Base-by-base conservation (phyloP, 2,113 vertebrate species). In the Tragelaphus scriptus region DNA sequence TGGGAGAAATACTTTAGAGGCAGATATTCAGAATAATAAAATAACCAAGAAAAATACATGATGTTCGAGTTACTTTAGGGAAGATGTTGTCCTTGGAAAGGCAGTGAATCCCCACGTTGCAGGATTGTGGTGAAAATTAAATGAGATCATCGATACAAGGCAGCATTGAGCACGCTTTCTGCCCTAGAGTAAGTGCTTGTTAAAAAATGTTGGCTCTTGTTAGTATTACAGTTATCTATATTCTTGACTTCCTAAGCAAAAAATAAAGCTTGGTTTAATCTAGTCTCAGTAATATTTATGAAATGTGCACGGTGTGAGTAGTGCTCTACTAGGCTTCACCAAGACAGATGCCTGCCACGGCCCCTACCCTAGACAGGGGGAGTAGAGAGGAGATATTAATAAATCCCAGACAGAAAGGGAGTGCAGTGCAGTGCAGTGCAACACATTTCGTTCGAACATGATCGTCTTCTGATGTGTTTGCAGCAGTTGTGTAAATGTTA, bases 401-500 rank as follows among this genome's bases (percentile, higher is more conserved):
- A 32, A 92, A 49, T 58, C 86, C 0, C 6, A 88, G 71, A 58
- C 93, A 59, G 95, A 68, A 53, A 9, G 21, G 25, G 79, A 95
- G 80, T 10, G 0, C 59, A 19, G 80, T 23, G 1, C n/a, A 3
- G 32, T 11, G 0, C 28, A 58, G 7, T 3, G 85, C 85, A 68
- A 30, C 88, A 58, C 88, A 40, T 80, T 89, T 93, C 63, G 23
- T 97, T 53, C 65, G 86, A 97, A 94, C 80, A 9, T 92, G 71
- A 90, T 90, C 84, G 71, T 92, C 96, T 96, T 97, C 86, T 95
- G 26, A 96, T 97, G 91, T 30, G n/a, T 97, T 98, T 97, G 82
- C 47, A 89, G 88, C 44, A n/a, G 56, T 98, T 98, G 94, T 96
- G 79, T 98, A 97, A 98, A 92, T 98, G 95, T 98, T 98, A 97